Percentiles rank a stretch among this genome's conserved stretches.
These are phyloP conservation scores for Anorthoa munda DNA, from an alignment of 2,888 invertebrate genomes.

Conservation along the genomic window DNA sequence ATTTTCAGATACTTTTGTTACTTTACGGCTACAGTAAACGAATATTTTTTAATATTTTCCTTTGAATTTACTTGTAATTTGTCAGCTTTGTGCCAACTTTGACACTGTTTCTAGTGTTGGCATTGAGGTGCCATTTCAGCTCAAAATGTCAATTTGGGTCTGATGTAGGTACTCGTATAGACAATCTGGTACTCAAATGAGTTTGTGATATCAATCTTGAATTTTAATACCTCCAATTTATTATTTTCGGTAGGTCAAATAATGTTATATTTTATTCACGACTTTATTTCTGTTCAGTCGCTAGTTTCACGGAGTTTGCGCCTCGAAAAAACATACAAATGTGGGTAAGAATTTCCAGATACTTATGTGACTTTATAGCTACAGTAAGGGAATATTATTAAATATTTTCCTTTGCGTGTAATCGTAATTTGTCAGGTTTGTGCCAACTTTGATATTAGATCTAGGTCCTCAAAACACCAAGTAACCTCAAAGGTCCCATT, in stretches of 20 bases:
- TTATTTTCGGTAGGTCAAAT: constrained; percentile 65
- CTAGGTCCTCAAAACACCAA: no score
- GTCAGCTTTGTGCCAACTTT: constrained; percentile 4
- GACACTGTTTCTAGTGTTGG: no score
- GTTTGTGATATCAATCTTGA: constrained; percentile 3
- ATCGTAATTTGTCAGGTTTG: constrained; percentile 10
- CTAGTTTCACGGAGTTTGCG: constrained; percentile 59
- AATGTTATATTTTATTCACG: constrained; percentile 77
- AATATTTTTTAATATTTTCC: constrained; percentile 50
- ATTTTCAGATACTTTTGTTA: constrained; percentile 61
- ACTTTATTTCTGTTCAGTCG: constrained; percentile 70
- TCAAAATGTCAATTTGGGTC: not conserved
- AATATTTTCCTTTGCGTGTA: constrained; percentile 50
- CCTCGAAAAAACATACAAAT: constrained; percentile 63
- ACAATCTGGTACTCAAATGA: not conserved
- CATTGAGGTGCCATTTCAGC: not conserved
- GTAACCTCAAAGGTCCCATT: not conserved
- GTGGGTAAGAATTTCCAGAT: constrained; percentile 53
- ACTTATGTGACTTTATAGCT: constrained; percentile 56
- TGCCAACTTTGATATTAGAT: not conserved
- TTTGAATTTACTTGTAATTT: constrained; percentile 33
- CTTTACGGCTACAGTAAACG: constrained; percentile 33
- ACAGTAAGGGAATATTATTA: constrained; percentile 36
- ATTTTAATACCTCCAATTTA: not conserved
- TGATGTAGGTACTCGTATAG: not conserved